A percentile compares a stretch with the other conserved stretches of the same genome.
These are phyloP conservation scores for Aplidium turbinatum DNA, from an alignment of 23 tunicate species.

Conservation along the genomic window DNA sequence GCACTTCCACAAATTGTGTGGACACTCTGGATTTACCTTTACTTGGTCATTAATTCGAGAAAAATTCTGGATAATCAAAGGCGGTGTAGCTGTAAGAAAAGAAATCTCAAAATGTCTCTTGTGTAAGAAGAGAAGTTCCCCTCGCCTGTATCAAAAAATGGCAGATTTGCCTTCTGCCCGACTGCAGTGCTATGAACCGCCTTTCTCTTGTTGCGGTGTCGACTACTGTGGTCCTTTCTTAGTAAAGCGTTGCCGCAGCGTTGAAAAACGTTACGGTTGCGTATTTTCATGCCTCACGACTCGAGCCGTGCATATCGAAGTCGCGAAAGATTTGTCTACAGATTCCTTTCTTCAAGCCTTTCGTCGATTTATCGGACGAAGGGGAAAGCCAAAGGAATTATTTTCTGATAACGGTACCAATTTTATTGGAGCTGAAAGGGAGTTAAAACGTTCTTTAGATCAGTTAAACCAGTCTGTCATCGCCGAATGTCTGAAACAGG, in stretches of 20 bases:
- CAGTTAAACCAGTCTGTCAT: conserved; percentile 1
- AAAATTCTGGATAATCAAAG: too few species aligned
- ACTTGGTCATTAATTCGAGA: too few species aligned
- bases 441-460: conserved; percentile 1
- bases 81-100: too few species aligned
- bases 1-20: too few species aligned
- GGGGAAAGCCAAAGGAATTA: conserved; percentile 5
- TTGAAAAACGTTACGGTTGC: conserved; percentile 19
- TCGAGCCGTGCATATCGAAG: conserved; percentile 33
- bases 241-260: neutral
- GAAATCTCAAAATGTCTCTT: too few species aligned
- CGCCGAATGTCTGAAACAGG: conserved; percentile 8
- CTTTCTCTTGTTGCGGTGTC: conserved; percentile 5
- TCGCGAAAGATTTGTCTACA: conserved; percentile 33
- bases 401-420: conserved; percentile 26
- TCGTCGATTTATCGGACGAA: conserved; percentile 13
- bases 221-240: conserved; percentile 15
- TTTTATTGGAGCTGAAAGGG: conserved; percentile 18
- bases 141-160: too few species aligned
- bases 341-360: conserved; percentile 31
- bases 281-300: conserved; percentile 39
- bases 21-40: too few species aligned
- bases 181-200: neutral
- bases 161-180: conserved; percentile 20
- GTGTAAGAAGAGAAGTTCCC: too few species aligned